phyloP scores from a whole-genome alignment of 2,797 vertebrate species.

The Sebastes miniatus region DNA sequence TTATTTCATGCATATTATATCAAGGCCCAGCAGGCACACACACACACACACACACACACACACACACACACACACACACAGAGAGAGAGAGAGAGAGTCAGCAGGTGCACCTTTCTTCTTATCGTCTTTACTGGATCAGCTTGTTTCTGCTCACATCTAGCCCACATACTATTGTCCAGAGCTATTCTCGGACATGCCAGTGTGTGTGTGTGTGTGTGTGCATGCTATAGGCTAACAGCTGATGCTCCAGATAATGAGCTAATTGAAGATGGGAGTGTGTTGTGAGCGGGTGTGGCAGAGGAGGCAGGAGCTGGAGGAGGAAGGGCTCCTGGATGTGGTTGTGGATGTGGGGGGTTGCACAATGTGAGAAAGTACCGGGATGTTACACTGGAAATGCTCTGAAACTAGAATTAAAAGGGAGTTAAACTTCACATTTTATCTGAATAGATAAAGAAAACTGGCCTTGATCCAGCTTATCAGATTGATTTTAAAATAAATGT shows the following conservation, averaged over 20 bases:
- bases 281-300: conserved; percentile 82
- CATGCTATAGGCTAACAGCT: conserved; percentile 60
- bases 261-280: conserved; percentile 62
- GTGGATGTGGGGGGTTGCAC: conserved; percentile 38
- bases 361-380: conserved; percentile 25
- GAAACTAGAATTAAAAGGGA: not conserved
- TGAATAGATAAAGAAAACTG: not conserved
- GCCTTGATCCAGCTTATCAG: not conserved
- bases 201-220: not conserved
- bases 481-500: not conserved
- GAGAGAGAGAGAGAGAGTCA: conserved; percentile 9
- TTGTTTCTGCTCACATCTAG: not conserved
- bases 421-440: not conserved
- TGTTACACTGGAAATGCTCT: not conserved
- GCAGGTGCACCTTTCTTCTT: conserved; percentile 67
- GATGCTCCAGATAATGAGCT: conserved; percentile 64
- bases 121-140: not conserved
- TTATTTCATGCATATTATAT: conserved; percentile 29
- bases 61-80: too few species aligned
- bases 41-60: too few species aligned
- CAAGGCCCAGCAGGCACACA: conserved; percentile 42
- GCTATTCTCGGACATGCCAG: conserved; percentile 16
- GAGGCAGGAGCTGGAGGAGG: conserved; percentile 62
- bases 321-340: conserved; percentile 34
- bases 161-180: not conserved